Evolutionary conservation across 2,113 vertebrate species (phyloP).

Genomic region (Tricholaema leucomelas): DNA sequence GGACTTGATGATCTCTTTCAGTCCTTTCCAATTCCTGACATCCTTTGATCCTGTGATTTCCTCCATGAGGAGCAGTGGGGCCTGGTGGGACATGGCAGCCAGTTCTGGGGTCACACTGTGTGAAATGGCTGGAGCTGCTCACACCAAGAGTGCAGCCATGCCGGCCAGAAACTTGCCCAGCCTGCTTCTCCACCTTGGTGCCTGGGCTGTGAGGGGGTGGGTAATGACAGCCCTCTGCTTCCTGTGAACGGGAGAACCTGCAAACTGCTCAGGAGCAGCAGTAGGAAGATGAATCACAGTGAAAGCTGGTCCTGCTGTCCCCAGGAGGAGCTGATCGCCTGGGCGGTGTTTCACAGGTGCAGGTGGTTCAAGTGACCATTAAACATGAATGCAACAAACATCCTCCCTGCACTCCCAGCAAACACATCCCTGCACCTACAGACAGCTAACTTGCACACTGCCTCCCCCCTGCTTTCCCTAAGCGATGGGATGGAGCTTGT

Average conservation of each 20-base stretch:
- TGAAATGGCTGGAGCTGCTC: not conserved
- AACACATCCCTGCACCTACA: fast-evolving
- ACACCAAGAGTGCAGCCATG: not conserved
- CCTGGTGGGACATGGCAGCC: fast-evolving
- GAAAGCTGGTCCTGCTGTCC: not conserved
- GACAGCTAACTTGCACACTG: fast-evolving
- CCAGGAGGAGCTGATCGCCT: not conserved
- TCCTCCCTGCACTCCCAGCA: not conserved
- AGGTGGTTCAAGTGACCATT: not conserved
- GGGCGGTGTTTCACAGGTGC: not conserved
- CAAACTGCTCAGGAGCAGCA: not conserved
- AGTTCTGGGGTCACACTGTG: fast-evolving
- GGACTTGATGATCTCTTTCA: no score
- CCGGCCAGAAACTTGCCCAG: not conserved
- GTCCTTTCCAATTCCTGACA: no score
- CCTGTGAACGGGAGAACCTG: not conserved
- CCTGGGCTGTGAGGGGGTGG: not conserved
- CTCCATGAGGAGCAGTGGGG: fast-evolving
- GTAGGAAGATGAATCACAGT: not conserved
- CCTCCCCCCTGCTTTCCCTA: not conserved
- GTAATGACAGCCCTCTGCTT: slow-evolving; percentile 15
- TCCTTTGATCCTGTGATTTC: no score
- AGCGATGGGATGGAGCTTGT: no score
- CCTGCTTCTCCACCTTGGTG: not conserved
- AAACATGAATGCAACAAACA: fast-evolving